Base-by-base conservation (phyloP, 2,113 vertebrate species). In the Numenius arquata region DNA sequence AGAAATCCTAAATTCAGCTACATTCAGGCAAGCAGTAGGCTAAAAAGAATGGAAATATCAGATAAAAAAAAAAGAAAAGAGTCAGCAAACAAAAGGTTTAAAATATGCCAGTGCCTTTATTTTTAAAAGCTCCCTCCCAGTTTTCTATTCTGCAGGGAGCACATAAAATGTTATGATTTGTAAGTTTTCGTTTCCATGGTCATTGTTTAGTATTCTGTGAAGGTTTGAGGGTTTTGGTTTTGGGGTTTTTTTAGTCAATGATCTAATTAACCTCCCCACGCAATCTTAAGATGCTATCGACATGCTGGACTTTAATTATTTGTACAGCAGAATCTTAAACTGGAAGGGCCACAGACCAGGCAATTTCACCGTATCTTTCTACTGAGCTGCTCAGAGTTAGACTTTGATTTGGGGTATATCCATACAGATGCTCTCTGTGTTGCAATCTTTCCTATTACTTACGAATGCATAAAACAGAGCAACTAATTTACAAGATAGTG, bases 231-330 rank as follows among this genome's bases (percentile, higher is more conserved):
- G 11, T 34, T 71, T 83, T 27, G 9, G 0, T 3, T 47, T 40
- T 38, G 10, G 58, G 12, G 2, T 38, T 29, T 66, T 70, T 66
- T 34, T 2, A 56, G 23, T 61, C 65, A 86, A 18, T 26, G 45
- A 94, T 65, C 36, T 84, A 83, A 78, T 65, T 86, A 73, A 78
- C 25, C 52, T 78, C 12, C 48, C 26, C 23, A 47, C 13, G 30
- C 19, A 27, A 81, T 50, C 59, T 82, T 68, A 84, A 73, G 26
- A 84, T 50, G 41, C 29, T 67, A 58, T 23, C 47, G 61, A 25
- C 36, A 40, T 18, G 85, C 15, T 59, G 40, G 12, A 58, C 77
- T 95, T 94, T 58, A 63, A 86, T 85, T 81, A 87, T 18, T 78
- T 32, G 8, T 48, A 79, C 15, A 87, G 73, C 45, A 93, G 58